phyloP scores from a whole-genome alignment of 2,113 vertebrate species.

The Nipponia nippon region DNA sequence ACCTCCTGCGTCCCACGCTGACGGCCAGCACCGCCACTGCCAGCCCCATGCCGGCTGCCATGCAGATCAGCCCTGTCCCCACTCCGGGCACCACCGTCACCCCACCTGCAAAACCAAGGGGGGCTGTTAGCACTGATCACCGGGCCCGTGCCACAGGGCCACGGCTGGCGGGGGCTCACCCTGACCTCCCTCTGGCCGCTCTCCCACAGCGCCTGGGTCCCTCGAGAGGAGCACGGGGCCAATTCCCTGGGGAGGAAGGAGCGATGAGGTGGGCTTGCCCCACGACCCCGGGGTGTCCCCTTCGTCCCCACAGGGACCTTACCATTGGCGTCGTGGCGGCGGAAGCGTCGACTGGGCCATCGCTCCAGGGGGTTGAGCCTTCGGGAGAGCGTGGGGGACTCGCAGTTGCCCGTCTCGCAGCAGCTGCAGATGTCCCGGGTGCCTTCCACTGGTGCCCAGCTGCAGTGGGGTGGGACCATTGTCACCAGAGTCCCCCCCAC shows the following conservation, averaged over 20 bases:
- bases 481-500: rapidly evolving
- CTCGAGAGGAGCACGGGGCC: neutral
- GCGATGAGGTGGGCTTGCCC: rapidly evolving
- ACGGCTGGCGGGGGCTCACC: rapidly evolving
- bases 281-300: rapidly evolving
- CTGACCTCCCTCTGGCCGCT: neutral
- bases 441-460: slow-evolving; percentile 45
- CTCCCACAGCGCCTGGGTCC: rapidly evolving
- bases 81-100: rapidly evolving
- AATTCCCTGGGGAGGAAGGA: neutral
- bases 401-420: slow-evolving; percentile 9
- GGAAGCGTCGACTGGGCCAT: neutral
- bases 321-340: neutral
- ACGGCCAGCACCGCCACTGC: neutral
- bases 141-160: rapidly evolving
- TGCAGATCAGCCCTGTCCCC: neutral
- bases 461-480: neutral
- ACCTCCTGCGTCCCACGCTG: neutral
- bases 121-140: neutral
- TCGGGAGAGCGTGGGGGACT: neutral
- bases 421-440: slow-evolving; percentile 42
- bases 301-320: rapidly evolving
- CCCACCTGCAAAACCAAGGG: neutral
- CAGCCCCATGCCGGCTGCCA: neutral
- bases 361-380: neutral